Evolutionary conservation across 2,113 vertebrate species (phyloP), one percentile per base, ranked within the genome.

Genomic region (Rhadina sibilatrix): DNA sequence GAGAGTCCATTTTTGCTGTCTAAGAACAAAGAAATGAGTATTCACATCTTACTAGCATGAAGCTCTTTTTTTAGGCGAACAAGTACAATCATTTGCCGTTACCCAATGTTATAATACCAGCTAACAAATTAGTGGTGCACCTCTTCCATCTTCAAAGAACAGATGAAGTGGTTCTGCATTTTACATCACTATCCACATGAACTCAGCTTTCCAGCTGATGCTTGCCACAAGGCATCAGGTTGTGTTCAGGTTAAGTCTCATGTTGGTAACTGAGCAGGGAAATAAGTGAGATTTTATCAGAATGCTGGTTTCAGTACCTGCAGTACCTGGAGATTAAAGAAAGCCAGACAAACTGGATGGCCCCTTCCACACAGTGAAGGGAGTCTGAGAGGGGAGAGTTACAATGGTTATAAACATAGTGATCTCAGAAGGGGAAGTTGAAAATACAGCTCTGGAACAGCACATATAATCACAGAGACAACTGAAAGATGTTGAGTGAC

Each of bases 21-120:
- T 83, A 83, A 88, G 87, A 96, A 95, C 75, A 93, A 93, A 94
- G 82, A 91, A 87, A 95, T 37, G 6, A 85, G n/a, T 75, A 47
- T 96, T 83, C 82, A 78, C 27, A 78, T 94, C 75, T 63, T 49
- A 65, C 37, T 56, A 76, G 75, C 79, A 70, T 37, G 30, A 95
- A 90, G 30, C 17, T 88, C 19, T 80, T 93, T 77, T 91, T 78
- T 90, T 77, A 74, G 22, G 54, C 86, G 61, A 96, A 79, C 54
- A 96, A 93, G 56, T 53, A 63, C 50, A 63, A 81, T 77, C 8
- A 70, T 93, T 88, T 70, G 35, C 87, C 44, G 63, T 44, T 94
- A 83, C 52, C 61, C 80, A 80, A 11, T 10, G 35, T 70, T 94
- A 66, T 63, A 77, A 50, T 54, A 89, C 24, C 24, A 1, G 65